A percentile compares a stretch with the other conserved stretches of the same genome.
phyloP scores from a whole-genome alignment of 1,140 invertebrate genomes.

The Samia ricini region DNA sequence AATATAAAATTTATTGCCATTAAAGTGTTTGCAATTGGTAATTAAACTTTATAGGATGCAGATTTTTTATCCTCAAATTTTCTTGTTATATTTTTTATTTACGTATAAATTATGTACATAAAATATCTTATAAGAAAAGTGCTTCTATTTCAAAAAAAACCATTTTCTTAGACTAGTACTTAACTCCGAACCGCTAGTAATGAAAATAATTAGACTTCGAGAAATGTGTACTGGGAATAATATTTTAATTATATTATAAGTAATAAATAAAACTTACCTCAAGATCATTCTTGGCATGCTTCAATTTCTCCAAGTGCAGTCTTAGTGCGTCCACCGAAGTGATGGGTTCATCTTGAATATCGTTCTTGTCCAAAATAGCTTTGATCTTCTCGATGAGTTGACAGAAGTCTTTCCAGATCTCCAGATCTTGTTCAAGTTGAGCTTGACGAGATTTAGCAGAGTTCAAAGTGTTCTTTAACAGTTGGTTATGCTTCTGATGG shows the following conservation, averaged over 20 bases:
- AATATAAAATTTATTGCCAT: no score
- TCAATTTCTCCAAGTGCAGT: slow-evolving; percentile 88
- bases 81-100: no score
- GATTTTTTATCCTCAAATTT: no score
- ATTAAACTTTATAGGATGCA: no score
- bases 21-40: no score
- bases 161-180: no score
- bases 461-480: slow-evolving; percentile 89
- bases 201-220: neutral
- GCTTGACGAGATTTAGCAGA: slow-evolving; percentile 87
- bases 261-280: slow-evolving; percentile 79
- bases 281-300: slow-evolving; percentile 86
- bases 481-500: slow-evolving; percentile 86
- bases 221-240: neutral
- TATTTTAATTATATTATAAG: neutral
- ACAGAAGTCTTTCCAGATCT: slow-evolving; percentile 89
- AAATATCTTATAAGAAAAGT: no score
- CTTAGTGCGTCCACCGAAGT: slow-evolving; percentile 86
- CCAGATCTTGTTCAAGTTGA: slow-evolving; percentile 86
- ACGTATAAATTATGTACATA: no score
- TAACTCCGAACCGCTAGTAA: no score
- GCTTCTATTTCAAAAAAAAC: no score
- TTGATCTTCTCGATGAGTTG: slow-evolving; percentile 87
- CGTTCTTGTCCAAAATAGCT: slow-evolving; percentile 84
- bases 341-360: slow-evolving; percentile 86